Percentiles rank a stretch among this genome's conserved stretches.
phyloP scores from a whole-genome alignment of 1,140 invertebrate genomes.

The Bacillus rossius region DNA sequence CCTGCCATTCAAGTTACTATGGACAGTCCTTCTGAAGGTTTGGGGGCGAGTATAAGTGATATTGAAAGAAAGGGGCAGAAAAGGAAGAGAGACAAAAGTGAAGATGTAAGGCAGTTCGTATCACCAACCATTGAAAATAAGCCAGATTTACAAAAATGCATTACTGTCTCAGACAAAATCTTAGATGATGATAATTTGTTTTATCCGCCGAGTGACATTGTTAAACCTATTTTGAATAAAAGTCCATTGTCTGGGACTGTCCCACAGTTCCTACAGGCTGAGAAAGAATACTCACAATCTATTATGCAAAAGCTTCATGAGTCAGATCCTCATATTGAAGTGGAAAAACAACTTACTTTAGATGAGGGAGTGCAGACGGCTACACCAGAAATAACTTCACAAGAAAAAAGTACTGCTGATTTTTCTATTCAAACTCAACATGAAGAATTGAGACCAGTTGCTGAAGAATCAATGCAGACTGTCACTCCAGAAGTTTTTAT shows the following conservation, averaged over 20 bases:
- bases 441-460: constrained; percentile 26
- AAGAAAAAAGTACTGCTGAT: neutral
- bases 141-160: constrained; percentile 42
- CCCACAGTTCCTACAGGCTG: neutral
- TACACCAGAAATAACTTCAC: neutral
- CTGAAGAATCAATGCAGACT: constrained; percentile 41
- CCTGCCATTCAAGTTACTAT: constrained; percentile 28
- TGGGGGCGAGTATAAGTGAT: neutral
- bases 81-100: constrained; percentile 32
- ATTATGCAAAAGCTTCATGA: neutral
- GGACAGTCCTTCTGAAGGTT: constrained; percentile 3
- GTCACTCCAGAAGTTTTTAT: constrained; percentile 40
- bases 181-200: too few species aligned
- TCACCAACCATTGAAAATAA: constrained; percentile 52
- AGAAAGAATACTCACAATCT: neutral
- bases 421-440: constrained; percentile 31
- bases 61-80: constrained; percentile 18
- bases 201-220: too few species aligned
- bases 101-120: constrained; percentile 22
- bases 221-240: too few species aligned
- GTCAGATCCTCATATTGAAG: neutral
- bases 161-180: too few species aligned
- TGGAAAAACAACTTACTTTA: neutral
- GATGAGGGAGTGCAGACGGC: constrained; percentile 1
- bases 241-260: too few species aligned